Evolutionary conservation across 1,140 invertebrate genomes (phyloP).

Genomic region (Trichonephila clavata): DNA sequence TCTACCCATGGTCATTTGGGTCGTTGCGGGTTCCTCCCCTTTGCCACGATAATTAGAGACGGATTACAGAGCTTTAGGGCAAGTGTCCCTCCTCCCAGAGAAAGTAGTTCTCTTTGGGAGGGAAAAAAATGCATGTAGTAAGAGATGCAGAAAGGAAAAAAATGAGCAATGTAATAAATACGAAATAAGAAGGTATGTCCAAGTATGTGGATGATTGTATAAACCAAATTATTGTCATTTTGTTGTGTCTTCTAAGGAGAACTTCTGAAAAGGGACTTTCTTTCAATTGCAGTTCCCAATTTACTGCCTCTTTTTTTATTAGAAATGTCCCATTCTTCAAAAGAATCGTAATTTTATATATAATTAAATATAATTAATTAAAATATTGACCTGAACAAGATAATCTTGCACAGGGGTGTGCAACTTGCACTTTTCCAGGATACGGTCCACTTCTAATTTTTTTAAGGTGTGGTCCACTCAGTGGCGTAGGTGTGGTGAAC

Average conservation of each 20-base stretch:
- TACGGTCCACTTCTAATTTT: too few species aligned
- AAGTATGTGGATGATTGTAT: conserved; percentile 73
- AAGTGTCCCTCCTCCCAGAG: conserved; percentile 41
- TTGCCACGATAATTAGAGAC: conserved; percentile 65
- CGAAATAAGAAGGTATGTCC: conserved; percentile 73
- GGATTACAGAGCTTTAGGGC: conserved; percentile 47
- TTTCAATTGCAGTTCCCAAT: background rate
- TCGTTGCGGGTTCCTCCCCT: conserved; percentile 59
- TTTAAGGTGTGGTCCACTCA: too few species aligned
- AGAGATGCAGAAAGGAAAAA: conserved; percentile 45
- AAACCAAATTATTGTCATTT: conserved; percentile 74
- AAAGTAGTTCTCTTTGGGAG: conserved; percentile 12
- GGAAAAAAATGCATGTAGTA: background rate
- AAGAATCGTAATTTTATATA: too few species aligned
- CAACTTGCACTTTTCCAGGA: too few species aligned
- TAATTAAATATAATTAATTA: too few species aligned
- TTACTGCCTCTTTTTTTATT: background rate
- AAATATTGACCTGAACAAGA: too few species aligned
- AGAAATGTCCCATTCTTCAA: too few species aligned
- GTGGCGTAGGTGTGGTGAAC: too few species aligned
- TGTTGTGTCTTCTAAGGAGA: conserved; percentile 63
- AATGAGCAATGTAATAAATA: conserved; percentile 73
- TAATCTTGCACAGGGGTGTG: too few species aligned
- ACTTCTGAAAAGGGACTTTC: background rate
- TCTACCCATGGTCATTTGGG: conserved; percentile 71